A percentile compares a stretch with the other conserved stretches of the same genome.
phyloP scores from a whole-genome alignment of 2,113 vertebrate genomes.

The Circaetus gallicus region DNA sequence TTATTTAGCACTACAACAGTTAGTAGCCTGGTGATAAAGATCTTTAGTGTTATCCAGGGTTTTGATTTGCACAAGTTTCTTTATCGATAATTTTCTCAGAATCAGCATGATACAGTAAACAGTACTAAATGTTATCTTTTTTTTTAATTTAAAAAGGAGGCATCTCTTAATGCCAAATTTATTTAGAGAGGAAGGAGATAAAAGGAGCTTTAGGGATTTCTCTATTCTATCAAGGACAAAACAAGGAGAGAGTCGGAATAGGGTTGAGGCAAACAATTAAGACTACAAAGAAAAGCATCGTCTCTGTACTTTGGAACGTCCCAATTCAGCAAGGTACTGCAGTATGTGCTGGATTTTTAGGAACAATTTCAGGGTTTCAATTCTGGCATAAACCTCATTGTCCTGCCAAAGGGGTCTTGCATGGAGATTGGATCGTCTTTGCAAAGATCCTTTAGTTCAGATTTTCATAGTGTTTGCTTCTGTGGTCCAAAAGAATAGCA shows the following conservation, averaged over 20 bases:
- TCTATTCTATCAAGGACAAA: neutral
- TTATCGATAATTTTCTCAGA: neutral
- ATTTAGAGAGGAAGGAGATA: neutral
- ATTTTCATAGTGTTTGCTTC: neutral
- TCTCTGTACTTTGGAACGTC: neutral
- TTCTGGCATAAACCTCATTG: neutral
- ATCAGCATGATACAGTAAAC: neutral
- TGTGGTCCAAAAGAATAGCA: neutral
- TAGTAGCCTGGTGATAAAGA: neutral
- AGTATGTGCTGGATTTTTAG: neutral
- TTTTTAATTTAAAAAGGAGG: neutral
- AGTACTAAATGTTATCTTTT: neutral
- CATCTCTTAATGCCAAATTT: neutral
- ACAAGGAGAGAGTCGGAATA: neutral
- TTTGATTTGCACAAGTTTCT: neutral
- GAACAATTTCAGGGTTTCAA: neutral
- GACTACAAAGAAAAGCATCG: neutral
- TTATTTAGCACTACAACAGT: neutral
- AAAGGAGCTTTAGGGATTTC: neutral
- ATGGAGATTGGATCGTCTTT: neutral
- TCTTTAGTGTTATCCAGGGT: neutral
- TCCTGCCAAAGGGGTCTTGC: neutral
- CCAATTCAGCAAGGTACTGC: neutral
- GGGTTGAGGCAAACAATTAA: neutral
- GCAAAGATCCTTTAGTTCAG: neutral